Conservation (phyloP, 2,797 vertebrate genomes). For the Peromyscus nudipes region DNA sequence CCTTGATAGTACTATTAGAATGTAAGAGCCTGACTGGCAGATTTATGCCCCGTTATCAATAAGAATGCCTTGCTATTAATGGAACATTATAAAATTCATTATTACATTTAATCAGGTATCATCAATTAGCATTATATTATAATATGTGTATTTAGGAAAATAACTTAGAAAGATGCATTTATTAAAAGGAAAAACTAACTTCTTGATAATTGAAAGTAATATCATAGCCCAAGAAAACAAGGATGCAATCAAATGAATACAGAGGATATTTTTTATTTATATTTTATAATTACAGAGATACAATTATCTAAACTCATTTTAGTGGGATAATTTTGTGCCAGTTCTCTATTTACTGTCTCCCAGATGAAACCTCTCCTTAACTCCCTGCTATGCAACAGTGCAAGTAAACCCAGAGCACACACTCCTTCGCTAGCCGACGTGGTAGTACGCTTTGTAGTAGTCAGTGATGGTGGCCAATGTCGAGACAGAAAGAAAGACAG, state of each 20-base stretch:
- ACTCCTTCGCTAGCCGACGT: not conserved
- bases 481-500: not conserved
- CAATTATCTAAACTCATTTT: slow-evolving; percentile 44
- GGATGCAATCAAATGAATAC: not conserved
- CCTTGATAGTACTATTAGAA: not conserved
- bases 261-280: not conserved
- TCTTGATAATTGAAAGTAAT: not conserved
- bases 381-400: not conserved
- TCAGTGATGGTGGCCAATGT: not conserved
- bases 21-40: not conserved
- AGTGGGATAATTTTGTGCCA: slow-evolving; percentile 21
- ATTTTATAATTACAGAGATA: too few species aligned
- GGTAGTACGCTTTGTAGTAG: not conserved
- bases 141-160: not conserved
- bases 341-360: slow-evolving; percentile 31
- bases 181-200: too few species aligned
- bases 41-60: not conserved
- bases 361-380: not conserved
- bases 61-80: not conserved
- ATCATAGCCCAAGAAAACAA: not conserved
- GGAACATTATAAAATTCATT: not conserved
- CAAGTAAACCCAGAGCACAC: not conserved
- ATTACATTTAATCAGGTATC: not conserved
- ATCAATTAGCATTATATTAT: not conserved
- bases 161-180: too few species aligned